A percentile compares a stretch with the other conserved stretches of the same genome.
These are phyloP conservation scores for Germaria angustata DNA, from an alignment of 2,888 invertebrate genomes.

Conservation along the genomic window DNA sequence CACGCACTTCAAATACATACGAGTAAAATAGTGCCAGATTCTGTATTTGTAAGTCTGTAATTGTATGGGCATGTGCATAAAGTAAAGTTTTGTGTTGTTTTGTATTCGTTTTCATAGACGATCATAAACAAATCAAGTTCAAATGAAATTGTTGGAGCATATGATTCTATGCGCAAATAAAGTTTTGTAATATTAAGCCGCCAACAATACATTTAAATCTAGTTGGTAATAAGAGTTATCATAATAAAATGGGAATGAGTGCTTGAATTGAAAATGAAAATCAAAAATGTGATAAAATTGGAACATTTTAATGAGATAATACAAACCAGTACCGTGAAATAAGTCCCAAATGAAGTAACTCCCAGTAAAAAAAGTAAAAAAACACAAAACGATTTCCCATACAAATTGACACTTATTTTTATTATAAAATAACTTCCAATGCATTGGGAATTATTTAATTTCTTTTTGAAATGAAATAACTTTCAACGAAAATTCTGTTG, in stretches of 20 bases:
- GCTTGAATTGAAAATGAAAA: background rate
- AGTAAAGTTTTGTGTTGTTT: constrained; percentile 7
- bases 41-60: background rate
- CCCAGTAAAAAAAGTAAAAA: no score
- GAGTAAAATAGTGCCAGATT: background rate
- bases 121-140: constrained; percentile 74
- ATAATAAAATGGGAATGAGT: constrained; percentile 7
- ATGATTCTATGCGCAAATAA: constrained; percentile 62
- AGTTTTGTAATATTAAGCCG: constrained; percentile 74
- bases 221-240: background rate
- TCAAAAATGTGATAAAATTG: no score
- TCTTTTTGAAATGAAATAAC: no score
- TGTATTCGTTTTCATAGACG: constrained; percentile 69
- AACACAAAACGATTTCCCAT: no score
- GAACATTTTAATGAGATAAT: no score
- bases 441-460: no score
- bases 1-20: constrained; percentile 72
- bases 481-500: no score
- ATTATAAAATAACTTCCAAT: no score
- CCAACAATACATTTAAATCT: constrained; percentile 68
- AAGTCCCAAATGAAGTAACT: no score
- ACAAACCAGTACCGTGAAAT: no score
- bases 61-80: background rate
- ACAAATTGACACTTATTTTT: no score
- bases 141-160: constrained; percentile 69